Evolutionary conservation across 1,140 invertebrate species (phyloP).

Genomic region (Ctenoplectra terminalis): DNA sequence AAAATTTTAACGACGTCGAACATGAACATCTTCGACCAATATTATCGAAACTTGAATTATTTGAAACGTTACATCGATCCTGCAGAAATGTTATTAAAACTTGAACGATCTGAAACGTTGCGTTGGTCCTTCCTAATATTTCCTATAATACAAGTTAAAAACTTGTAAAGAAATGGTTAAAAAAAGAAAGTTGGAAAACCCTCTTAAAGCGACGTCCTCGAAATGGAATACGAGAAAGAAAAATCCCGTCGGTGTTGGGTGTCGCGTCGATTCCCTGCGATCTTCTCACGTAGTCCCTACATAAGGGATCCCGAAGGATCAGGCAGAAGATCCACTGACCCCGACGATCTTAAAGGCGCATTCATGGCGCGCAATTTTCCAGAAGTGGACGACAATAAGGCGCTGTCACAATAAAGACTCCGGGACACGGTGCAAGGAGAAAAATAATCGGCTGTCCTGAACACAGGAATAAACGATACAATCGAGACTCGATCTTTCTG

Average conservation of each 20-base stretch:
- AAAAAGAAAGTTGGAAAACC: not conserved
- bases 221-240: slow-evolving; percentile 32
- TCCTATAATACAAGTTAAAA: no score
- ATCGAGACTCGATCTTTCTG: slow-evolving; percentile 65
- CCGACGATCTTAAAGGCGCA: slow-evolving; percentile 63
- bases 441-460: slow-evolving; percentile 69
- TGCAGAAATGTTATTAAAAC: no score
- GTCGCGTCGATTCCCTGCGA: slow-evolving; percentile 28
- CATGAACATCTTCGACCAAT: no score
- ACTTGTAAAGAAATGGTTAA: no score
- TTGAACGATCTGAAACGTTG: no score
- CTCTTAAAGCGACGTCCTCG: slow-evolving; percentile 5
- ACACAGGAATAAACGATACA: slow-evolving; percentile 76
- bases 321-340: slow-evolving; percentile 46
- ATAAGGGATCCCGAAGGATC: slow-evolving; percentile 45
- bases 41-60: no score
- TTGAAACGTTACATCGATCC: no score
- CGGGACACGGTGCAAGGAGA: slow-evolving; percentile 44
- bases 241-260: slow-evolving; percentile 41
- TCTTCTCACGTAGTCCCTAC: slow-evolving; percentile 45
- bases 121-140: no score
- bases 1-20: no score
- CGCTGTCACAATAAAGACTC: slow-evolving; percentile 77
- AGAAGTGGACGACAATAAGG: slow-evolving; percentile 77
- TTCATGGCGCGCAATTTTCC: slow-evolving; percentile 78